Conservation (phyloP, 2,888 invertebrate species). For the Platynereis dumerilii region DNA sequence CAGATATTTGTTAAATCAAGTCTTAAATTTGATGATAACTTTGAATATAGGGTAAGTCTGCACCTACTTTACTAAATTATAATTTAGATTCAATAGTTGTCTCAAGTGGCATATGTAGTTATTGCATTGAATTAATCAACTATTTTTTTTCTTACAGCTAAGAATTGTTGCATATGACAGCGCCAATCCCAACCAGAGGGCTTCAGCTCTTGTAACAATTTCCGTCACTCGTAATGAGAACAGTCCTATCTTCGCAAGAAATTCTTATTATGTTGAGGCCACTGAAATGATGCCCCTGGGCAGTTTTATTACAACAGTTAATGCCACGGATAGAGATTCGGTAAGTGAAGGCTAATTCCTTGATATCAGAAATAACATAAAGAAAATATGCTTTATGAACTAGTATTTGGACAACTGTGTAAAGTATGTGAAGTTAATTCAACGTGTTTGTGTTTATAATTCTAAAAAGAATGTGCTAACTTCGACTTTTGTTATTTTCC, state of each 20-base stretch:
- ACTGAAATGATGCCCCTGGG: conserved; percentile 44
- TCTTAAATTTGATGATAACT: conserved; percentile 30
- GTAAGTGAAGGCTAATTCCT: too few species aligned
- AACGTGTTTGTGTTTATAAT: too few species aligned
- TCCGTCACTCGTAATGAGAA: conserved; percentile 49
- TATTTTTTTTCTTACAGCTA: conserved; percentile 33
- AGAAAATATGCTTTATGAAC: too few species aligned
- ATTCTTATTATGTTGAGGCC: conserved; percentile 41
- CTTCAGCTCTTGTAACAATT: conserved; percentile 43
- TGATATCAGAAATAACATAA: too few species aligned
- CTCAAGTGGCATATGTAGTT: too few species aligned
- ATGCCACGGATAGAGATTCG: conserved; percentile 49
- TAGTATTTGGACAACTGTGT: too few species aligned
- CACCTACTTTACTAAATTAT: too few species aligned
- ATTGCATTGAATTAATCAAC: too few species aligned
- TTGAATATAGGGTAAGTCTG: conserved; percentile 41
- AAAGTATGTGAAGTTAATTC: too few species aligned
- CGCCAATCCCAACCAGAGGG: conserved; percentile 44
- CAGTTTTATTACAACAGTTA: conserved; percentile 41
- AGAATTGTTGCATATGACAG: conserved; percentile 50
- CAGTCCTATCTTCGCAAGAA: conserved; percentile 42
- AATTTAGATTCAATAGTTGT: too few species aligned
- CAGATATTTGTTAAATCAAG: conserved; percentile 29
- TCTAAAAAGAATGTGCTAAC: too few species aligned
- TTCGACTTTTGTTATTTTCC: conserved; percentile 1